These are phyloP conservation scores for Chironex yamaguchii DNA, from an alignment of 30 jellyfish, hydroid and myxozoan genomes.

Conservation along the genomic window DNA sequence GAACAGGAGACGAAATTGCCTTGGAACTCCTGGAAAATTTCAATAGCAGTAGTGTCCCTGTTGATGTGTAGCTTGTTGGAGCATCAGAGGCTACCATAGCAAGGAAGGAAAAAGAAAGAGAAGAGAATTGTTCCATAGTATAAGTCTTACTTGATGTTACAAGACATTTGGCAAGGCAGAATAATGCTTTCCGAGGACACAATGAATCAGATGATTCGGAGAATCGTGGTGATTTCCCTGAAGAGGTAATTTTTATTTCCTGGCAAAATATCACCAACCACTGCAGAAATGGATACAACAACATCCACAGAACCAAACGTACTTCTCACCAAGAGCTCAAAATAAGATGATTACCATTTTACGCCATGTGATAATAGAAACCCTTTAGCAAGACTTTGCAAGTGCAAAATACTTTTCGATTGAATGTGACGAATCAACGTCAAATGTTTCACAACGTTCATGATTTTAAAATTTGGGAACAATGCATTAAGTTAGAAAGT, in stretches of 20 bases:
- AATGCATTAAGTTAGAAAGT: conserved; percentile 36
- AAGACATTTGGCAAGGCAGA: conserved; percentile 46
- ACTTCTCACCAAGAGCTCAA: conserved; percentile 36
- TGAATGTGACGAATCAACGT: conserved; percentile 47
- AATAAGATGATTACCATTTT: conserved; percentile 48
- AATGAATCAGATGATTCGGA: conserved; percentile 12
- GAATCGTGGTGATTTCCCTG: conserved; percentile 52
- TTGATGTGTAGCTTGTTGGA: conserved; percentile 53
- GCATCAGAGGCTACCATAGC: conserved; percentile 44
- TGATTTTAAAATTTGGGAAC: conserved; percentile 31
- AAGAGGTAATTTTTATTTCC: conserved; percentile 31
- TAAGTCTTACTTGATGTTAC: conserved; percentile 19
- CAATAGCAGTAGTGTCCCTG: conserved; percentile 13
- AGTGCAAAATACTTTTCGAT: conserved; percentile 30
- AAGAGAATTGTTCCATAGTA: conserved; percentile 22
- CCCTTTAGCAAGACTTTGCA: conserved; percentile 2
- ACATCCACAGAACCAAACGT: conserved; percentile 48
- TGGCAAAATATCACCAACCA: conserved; percentile 55
- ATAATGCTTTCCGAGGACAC: conserved; percentile 62
- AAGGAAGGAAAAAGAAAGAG: conserved; percentile 29
- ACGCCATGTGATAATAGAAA: conserved; percentile 20
- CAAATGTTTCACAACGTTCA: conserved; percentile 28
- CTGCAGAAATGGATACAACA: conserved; percentile 55
- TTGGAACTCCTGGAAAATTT: conserved; percentile 26
- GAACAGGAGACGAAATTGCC: no score